phyloP scores from a whole-genome alignment of 2,888 invertebrate genomes.

The Mythimna albipuncta region DNA sequence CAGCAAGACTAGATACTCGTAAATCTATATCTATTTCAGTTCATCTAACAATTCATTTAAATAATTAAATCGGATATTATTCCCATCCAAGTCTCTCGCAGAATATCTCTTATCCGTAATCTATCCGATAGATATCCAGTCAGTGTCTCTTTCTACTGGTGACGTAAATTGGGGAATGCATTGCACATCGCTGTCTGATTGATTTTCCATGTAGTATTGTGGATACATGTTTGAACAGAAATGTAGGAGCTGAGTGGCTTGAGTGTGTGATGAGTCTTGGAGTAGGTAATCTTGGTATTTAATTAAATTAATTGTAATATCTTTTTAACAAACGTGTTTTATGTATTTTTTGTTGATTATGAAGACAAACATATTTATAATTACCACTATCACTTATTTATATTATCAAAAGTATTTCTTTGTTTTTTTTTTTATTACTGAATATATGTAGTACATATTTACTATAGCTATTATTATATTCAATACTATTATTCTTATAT shows the following conservation, averaged over 20 bases:
- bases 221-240: conserved; percentile 57
- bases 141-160: conserved; percentile 23
- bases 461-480: too few relatives aligned
- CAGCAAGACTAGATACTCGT: background rate
- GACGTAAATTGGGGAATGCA: conserved; percentile 37
- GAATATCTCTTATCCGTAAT: conserved; percentile 15
- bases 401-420: too few relatives aligned
- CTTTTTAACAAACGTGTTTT: too few relatives aligned
- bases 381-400: too few relatives aligned
- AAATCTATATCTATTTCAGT: background rate
- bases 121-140: conserved; percentile 17
- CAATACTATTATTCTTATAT: too few relatives aligned
- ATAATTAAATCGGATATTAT: conserved; percentile 23
- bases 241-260: conserved; percentile 35
- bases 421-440: too few relatives aligned
- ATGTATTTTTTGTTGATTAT: too few relatives aligned
- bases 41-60: background rate
- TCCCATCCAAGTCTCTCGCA: background rate
- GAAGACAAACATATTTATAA: too few relatives aligned
- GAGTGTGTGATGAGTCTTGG: conserved; percentile 15
- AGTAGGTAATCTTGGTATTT: conserved; percentile 5
- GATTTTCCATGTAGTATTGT: conserved; percentile 62
- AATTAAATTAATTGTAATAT: background rate
- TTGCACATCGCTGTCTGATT: conserved; percentile 53
- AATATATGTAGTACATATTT: too few relatives aligned